A percentile compares a stretch with the other conserved stretches of the same genome.
Evolutionary conservation across 2,113 vertebrate species (phyloP).

Genomic region (Periophthalmodon schlosseri): DNA sequence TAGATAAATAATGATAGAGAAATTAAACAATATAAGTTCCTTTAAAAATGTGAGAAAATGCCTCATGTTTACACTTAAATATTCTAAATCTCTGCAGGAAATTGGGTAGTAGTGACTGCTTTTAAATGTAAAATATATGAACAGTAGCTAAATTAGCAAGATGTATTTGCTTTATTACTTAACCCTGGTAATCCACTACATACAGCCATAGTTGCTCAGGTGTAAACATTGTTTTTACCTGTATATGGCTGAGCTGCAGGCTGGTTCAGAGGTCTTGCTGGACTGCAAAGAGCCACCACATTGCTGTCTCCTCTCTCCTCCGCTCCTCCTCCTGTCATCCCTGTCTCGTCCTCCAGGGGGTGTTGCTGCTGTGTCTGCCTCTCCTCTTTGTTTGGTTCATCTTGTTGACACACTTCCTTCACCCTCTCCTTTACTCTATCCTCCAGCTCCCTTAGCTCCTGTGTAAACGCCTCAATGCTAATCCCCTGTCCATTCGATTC

Average conservation of each 20-base stretch:
- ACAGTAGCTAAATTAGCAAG: too few species aligned
- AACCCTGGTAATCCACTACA: too few species aligned
- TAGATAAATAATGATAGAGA: too few species aligned
- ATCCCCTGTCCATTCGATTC: slow-evolving; percentile 76
- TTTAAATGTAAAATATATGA: too few species aligned
- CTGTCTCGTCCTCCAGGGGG: slow-evolving; percentile 10
- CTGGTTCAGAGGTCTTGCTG: slow-evolving; percentile 77
- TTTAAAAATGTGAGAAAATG: too few species aligned
- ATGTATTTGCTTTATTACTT: too few species aligned
- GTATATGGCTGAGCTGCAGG: slow-evolving; percentile 88
- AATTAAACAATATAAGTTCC: too few species aligned
- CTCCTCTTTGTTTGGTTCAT: slow-evolving; percentile 43
- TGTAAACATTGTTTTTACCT: slow-evolving; percentile 72
- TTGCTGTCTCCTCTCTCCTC: slow-evolving; percentile 66
- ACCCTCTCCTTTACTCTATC: slow-evolving; percentile 75
- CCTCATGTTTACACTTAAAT: too few species aligned
- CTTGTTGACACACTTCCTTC: slow-evolving; percentile 22
- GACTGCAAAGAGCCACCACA: slow-evolving; percentile 70
- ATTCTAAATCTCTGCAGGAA: too few species aligned
- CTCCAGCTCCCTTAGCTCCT: slow-evolving; percentile 87
- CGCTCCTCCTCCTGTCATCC: slow-evolving; percentile 22
- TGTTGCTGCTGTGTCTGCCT: slow-evolving; percentile 51
- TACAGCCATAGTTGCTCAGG: too few species aligned
- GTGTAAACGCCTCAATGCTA: slow-evolving; percentile 87
- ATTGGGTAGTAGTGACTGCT: too few species aligned